Conservation (phyloP, 92 coral and sea anemone genomes). For the Pocillopora grandis region DNA sequence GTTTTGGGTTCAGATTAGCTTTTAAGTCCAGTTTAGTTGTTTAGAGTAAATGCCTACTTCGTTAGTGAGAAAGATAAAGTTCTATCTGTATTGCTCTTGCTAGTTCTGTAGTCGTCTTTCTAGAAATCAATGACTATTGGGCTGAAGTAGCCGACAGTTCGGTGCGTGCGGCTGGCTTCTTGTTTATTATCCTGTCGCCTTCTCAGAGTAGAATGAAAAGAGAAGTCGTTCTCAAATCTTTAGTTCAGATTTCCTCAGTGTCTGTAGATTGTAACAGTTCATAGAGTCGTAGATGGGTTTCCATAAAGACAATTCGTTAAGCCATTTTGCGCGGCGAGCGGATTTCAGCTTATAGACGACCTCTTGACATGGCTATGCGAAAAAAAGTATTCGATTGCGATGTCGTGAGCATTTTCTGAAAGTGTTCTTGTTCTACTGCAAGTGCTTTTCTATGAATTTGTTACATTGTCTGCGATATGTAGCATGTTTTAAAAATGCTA, state of each 20-base stretch:
- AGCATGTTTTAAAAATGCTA: background rate
- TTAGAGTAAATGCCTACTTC: background rate
- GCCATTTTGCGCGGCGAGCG: background rate
- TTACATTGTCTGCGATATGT: conserved; percentile 3
- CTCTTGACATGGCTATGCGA: conserved; percentile 20
- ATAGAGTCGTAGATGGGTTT: background rate
- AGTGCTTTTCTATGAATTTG: background rate
- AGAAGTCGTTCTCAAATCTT: background rate
- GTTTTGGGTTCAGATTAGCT: conserved; percentile 19
- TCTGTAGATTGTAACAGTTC: background rate
- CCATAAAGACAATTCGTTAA: background rate
- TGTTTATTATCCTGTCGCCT: background rate
- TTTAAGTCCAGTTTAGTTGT: conserved; percentile 12
- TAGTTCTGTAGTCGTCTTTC: background rate
- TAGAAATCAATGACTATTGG: background rate
- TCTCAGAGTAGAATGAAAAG: background rate
- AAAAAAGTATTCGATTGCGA: background rate
- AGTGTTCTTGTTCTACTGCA: background rate
- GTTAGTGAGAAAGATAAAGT: conserved; percentile 11
- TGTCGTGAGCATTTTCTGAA: background rate
- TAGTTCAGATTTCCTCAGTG: background rate
- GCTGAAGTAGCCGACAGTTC: conserved; percentile 4
- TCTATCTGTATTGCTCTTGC: background rate
- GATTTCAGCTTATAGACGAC: background rate
- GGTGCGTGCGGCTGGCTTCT: background rate